These are phyloP conservation scores for Petaurus breviceps DNA, from an alignment of 2,113 vertebrate genomes.

Conservation along the genomic window DNA sequence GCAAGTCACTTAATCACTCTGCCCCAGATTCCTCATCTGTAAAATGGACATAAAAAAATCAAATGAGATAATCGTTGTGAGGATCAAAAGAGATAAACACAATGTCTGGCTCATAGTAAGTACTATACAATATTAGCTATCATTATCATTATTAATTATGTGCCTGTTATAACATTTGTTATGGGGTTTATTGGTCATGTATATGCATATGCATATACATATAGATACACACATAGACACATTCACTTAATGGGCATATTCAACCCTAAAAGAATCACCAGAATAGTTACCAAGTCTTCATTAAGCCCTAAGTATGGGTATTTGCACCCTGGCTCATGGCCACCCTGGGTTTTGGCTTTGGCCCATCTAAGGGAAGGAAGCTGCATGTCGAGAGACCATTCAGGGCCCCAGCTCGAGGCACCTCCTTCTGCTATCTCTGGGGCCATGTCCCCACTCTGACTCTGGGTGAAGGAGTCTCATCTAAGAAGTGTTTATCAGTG, in stretches of 20 bases:
- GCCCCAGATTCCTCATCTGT: neutral
- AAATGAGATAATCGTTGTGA: neutral
- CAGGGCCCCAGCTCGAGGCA: too few species aligned
- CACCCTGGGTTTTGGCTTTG: neutral
- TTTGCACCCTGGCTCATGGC: neutral
- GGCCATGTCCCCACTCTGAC: too few species aligned
- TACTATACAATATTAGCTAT: neutral
- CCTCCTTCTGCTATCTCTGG: too few species aligned
- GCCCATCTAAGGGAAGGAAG: neutral
- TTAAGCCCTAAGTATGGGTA: neutral
- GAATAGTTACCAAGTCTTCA: neutral
- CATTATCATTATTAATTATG: neutral
- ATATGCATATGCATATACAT: neutral
- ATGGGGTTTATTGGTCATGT: neutral
- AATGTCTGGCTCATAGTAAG: neutral
- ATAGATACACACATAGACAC: neutral
- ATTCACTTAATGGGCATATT: neutral
- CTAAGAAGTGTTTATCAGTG: neutral
- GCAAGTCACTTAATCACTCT: neutral
- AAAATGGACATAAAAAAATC: neutral
- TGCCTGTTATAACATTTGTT: constrained; percentile 8
- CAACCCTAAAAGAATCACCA: neutral
- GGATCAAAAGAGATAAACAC: neutral
- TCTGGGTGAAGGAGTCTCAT: neutral
- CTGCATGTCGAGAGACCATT: neutral